These are phyloP conservation scores for Thymelicus acteon DNA, from an alignment of 2,888 invertebrate species.

Conservation along the genomic window DNA sequence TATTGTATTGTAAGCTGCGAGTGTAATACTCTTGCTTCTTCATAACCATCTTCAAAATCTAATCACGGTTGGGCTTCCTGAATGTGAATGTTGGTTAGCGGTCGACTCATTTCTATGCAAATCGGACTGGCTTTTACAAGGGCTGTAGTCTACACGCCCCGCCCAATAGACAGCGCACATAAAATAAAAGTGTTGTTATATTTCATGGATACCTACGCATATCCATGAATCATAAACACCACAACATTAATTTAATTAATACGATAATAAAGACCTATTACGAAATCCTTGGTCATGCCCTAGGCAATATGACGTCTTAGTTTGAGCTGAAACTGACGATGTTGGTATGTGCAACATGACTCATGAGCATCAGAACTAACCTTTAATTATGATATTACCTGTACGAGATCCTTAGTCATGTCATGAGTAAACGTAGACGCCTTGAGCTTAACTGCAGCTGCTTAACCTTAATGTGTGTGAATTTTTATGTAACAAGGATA, in stretches of 20 bases:
- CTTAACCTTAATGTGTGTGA: too few species aligned
- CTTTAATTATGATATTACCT: neutral
- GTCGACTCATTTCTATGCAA: conserved; percentile 23
- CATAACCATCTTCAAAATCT: conserved; percentile 11
- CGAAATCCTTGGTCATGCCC: too few species aligned
- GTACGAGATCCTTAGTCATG: too few species aligned
- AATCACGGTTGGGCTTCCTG: conserved; percentile 5
- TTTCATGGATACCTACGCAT: conserved; percentile 2
- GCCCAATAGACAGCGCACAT: conserved; percentile 3
- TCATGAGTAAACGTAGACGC: too few species aligned
- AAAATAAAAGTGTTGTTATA: conserved; percentile 9
- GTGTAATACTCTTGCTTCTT: neutral
- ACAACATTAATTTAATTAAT: neutral
- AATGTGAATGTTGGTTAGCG: conserved; percentile 12
- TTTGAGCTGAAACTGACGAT: too few species aligned
- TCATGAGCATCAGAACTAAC: neutral
- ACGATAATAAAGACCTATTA: too few species aligned
- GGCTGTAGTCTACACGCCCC: conserved; percentile 11
- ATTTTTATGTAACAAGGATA: too few species aligned
- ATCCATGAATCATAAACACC: neutral
- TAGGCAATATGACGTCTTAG: too few species aligned
- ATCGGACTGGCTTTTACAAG: conserved; percentile 22
- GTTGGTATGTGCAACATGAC: too few species aligned
- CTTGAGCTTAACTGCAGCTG: too few species aligned
- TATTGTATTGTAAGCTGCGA: neutral